A percentile compares a stretch with the other conserved stretches of the same genome.
Evolutionary conservation across 30 jellyfish, hydroid and myxozoan genomes (phyloP).

Genomic region (Phacellophora camtschatica): DNA sequence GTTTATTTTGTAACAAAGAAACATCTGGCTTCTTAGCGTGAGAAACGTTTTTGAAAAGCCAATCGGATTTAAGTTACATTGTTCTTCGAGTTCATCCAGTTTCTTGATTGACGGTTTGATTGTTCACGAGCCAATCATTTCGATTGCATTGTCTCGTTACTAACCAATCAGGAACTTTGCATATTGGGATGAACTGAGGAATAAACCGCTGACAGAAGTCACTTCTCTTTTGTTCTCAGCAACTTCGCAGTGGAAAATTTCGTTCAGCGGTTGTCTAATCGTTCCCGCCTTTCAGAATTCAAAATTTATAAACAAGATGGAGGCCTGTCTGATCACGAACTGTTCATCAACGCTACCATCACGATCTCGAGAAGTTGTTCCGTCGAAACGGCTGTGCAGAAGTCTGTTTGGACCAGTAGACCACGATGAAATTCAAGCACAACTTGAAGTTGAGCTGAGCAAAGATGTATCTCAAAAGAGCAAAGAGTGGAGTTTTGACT

Average conservation of each 20-base stretch:
- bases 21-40: neutral
- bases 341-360: slow-evolving; percentile 29
- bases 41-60: neutral
- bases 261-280: slow-evolving; percentile 69
- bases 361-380: neutral
- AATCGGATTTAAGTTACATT: neutral
- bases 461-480: slow-evolving; percentile 27
- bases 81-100: neutral
- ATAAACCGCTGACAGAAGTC: slow-evolving; percentile 58
- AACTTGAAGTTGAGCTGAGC: slow-evolving; percentile 8
- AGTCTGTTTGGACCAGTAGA: slow-evolving; percentile 63
- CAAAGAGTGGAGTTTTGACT: slow-evolving; percentile 52
- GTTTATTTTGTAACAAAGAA: too few species aligned
- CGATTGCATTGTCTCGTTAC: neutral
- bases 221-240: slow-evolving; percentile 34
- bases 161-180: neutral
- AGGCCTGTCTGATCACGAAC: slow-evolving; percentile 39
- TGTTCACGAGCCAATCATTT: slow-evolving; percentile 6
- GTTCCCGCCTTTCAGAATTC: slow-evolving; percentile 74
- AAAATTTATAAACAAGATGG: slow-evolving; percentile 65
- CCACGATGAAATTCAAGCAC: slow-evolving; percentile 39
- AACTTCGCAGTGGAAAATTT: slow-evolving; percentile 17
- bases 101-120: neutral
- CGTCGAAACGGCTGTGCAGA: slow-evolving; percentile 40
- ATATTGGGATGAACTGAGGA: neutral